Base-by-base conservation (phyloP, 2,888 invertebrate genomes). In the Brachylomia viminalis region DNA sequence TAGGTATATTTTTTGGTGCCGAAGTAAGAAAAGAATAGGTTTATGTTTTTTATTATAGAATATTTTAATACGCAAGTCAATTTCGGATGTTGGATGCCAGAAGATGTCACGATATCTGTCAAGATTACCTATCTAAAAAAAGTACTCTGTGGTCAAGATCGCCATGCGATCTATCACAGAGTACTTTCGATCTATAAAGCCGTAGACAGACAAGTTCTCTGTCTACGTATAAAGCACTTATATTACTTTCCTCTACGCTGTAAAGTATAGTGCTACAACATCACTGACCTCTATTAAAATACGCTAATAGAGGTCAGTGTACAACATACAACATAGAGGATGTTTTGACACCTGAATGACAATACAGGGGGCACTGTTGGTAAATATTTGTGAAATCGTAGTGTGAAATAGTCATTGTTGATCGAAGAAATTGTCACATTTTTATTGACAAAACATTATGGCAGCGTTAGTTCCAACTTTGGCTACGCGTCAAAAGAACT, bases 61-160 rank as follows among this genome's bases (percentile, higher is more conserved):
- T n/a, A 54, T 20, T 20, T 42, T 20, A 27, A 13, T 8, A 52
- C 38, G 23, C 17, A 17, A 69, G 54, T 54, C 17, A 72, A 69
- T 72, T 72, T 72, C 6, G 27, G 23, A 67, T 38, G 17, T 38
- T n/a, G 17, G 1, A n/a, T 54, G 68, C 23, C 30, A 45, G 38
- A 66, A 61, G 30, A 47, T 65, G 65, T 65, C 65, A 65, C 47
- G 20, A 15, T 45, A 8, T 27, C 7, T 65, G 65, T 65, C 64
- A 45, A 45, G 13, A 38, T 38, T 7, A 38, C 6, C 2, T 6
- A 38, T 6, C 38, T 38, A 38, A 13, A 13, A 27, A 11, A n/a
- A n/a, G n/a, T n/a, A n/a, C n/a, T n/a, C n/a, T n/a, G 13, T 7
- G 47, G 45, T 65, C 65, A 65, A 47, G 13, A 27, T 47, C 8